These are phyloP conservation scores for Listronotus bonariensis DNA, from an alignment of 1,140 invertebrate genomes.

Conservation along the genomic window DNA sequence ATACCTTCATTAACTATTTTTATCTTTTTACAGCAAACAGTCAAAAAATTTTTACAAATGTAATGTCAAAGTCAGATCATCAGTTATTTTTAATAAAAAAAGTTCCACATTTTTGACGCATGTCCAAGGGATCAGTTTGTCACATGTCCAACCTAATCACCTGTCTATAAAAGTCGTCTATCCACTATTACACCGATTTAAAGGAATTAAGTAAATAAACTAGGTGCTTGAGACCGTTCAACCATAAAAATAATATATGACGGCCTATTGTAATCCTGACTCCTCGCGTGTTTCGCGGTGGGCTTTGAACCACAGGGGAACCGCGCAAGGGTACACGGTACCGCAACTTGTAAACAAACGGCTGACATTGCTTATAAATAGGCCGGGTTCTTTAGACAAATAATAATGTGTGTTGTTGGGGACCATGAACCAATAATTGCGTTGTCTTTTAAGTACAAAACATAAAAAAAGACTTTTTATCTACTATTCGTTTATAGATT, in stretches of 20 bases:
- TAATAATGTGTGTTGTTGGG: slow-evolving; percentile 29
- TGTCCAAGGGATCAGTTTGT: too few species aligned
- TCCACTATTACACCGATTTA: neutral
- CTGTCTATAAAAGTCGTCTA: too few species aligned
- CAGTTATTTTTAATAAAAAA: too few species aligned
- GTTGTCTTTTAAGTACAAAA: too few species aligned
- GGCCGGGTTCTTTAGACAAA: slow-evolving; percentile 30
- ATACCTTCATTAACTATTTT: too few species aligned
- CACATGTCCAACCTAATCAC: too few species aligned
- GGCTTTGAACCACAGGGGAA: slow-evolving; percentile 37
- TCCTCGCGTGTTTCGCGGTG: slow-evolving; percentile 40
- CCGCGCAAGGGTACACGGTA: slow-evolving; percentile 31
- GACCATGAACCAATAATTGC: neutral
- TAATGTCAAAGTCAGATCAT: too few species aligned
- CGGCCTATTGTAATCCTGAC: slow-evolving; percentile 29
- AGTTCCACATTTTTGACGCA: too few species aligned
- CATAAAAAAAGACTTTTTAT: too few species aligned
- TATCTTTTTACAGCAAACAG: too few species aligned
- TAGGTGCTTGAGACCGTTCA: slow-evolving; percentile 1
- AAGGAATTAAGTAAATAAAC: neutral
- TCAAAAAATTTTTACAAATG: too few species aligned
- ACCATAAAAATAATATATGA: slow-evolving; percentile 31
- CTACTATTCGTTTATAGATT: too few species aligned
- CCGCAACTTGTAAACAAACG: slow-evolving; percentile 41
- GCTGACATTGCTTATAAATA: slow-evolving; percentile 35